Conservation (phyloP, 2,888 invertebrate species). For the Cerceris rybyensis region DNA sequence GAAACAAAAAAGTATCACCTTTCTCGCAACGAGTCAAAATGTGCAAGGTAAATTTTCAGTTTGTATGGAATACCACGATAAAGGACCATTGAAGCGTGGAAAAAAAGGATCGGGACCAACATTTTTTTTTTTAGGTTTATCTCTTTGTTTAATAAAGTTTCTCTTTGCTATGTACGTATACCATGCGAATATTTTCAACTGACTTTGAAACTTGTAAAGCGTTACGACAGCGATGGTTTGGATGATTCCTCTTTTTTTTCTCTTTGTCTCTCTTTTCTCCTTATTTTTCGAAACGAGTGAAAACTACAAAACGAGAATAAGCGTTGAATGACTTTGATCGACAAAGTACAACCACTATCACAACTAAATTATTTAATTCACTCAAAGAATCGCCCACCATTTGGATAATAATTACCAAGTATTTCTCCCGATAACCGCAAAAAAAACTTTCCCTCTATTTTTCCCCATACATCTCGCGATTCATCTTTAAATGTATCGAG, state of each 20-base stretch:
- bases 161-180: neutral
- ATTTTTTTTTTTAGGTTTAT: constrained; percentile 6
- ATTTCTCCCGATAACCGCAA: neutral
- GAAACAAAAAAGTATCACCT: constrained; percentile 46
- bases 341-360: no score
- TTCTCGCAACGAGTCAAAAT: constrained; percentile 42
- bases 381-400: no score
- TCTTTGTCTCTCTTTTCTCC: no score
- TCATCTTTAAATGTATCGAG: neutral
- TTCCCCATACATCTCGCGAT: neutral
- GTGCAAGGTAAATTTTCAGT: constrained; percentile 60
- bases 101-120: constrained; percentile 19
- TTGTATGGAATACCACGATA: constrained; percentile 51
- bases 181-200: neutral
- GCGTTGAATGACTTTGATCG: no score
- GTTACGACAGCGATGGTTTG: neutral
- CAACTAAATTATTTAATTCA: no score
- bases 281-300: neutral
- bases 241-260: no score
- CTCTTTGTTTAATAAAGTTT: constrained; percentile 32
- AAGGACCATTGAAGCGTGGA: constrained; percentile 48
- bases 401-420: no score
- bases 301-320: no score
- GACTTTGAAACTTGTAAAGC: no score
- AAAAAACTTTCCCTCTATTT: neutral